Percentiles rank a stretch among this genome's conserved stretches.
Evolutionary conservation across 2,888 invertebrate species (phyloP).

Genomic region (Ophion costatus): DNA sequence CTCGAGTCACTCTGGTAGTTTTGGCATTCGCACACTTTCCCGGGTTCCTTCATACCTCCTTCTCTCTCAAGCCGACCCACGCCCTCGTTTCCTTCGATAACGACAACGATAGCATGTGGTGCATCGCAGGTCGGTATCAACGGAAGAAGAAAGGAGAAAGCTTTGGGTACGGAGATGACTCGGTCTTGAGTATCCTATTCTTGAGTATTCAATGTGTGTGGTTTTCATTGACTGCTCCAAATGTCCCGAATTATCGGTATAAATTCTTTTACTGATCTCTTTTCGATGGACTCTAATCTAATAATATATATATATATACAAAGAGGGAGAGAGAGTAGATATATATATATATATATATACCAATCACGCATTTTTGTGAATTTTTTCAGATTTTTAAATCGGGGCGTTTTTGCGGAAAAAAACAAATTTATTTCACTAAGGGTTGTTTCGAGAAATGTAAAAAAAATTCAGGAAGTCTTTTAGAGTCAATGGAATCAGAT

Average conservation of each 20-base stretch:
- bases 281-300: constrained; percentile 54
- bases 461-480: too few relatives aligned
- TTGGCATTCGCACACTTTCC: constrained; percentile 43
- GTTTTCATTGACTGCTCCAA: constrained; percentile 69
- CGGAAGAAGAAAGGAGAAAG: constrained; percentile 3
- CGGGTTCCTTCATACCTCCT: constrained; percentile 13
- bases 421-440: too few relatives aligned
- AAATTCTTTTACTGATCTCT: constrained; percentile 46
- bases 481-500: too few relatives aligned
- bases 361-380: too few relatives aligned
- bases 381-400: too few relatives aligned
- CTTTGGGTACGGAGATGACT: not conserved
- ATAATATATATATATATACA: too few relatives aligned
- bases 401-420: too few relatives aligned
- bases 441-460: too few relatives aligned
- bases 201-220: constrained; percentile 72
- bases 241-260: constrained; percentile 72
- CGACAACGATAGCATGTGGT: not conserved
- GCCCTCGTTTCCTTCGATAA: constrained; percentile 40
- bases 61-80: not conserved
- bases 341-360: too few relatives aligned
- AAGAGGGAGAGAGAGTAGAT: too few relatives aligned
- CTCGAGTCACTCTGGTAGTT: constrained; percentile 56
- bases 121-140: constrained; percentile 3
- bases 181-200: constrained; percentile 27